Evolutionary conservation across 1,140 invertebrate species (phyloP), one percentile per base, ranked within the genome.

Genomic region (Platyscapa corneri): DNA sequence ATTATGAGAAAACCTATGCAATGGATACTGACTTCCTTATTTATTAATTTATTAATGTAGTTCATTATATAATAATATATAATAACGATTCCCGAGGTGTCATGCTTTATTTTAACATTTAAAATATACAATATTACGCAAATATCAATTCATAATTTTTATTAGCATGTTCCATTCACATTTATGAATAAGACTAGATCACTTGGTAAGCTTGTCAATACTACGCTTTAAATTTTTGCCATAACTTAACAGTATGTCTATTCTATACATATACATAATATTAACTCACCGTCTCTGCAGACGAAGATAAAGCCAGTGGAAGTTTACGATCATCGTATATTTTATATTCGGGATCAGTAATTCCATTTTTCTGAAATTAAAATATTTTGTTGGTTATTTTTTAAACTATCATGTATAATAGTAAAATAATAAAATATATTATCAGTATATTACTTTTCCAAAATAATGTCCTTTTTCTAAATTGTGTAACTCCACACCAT

Each of bases 401-500:
- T 18, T 20, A 75, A 32, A 67, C 12, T 67, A 3, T 16, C 6
- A 67, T 34, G 32, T 34, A 20, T 3, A 34, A 32, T 34, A 53
- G 6, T 34, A 34, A 18, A 5, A 20, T 37, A 32, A 20, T 34
- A 34, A 18, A 5, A 34, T 32, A 46, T 42, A 18, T 5, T 49
- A 23, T 30, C n/a, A 49, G 14, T 23, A 1, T 23, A 0, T 53
- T 81, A 81, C 79, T 10, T 49, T 70, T 20, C 16, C 64, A 72
- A 70, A 72, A 72, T 70, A 32, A 7, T 67, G 30, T 32, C 42
- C n/a, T 32, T 75, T 75, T 85, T 42, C 67, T 27, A 81, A 32
- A 37, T 46, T 32, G 46, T 86, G 83, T 70, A 86, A 74, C 86
- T 88, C 88, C 0, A 89, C 83, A 3, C 88, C 91, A 53, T 92